A percentile compares a stretch with the other conserved stretches of the same genome.
phyloP scores from a whole-genome alignment of 2,797 vertebrate species.

The Rhabdophis nuchalis region DNA sequence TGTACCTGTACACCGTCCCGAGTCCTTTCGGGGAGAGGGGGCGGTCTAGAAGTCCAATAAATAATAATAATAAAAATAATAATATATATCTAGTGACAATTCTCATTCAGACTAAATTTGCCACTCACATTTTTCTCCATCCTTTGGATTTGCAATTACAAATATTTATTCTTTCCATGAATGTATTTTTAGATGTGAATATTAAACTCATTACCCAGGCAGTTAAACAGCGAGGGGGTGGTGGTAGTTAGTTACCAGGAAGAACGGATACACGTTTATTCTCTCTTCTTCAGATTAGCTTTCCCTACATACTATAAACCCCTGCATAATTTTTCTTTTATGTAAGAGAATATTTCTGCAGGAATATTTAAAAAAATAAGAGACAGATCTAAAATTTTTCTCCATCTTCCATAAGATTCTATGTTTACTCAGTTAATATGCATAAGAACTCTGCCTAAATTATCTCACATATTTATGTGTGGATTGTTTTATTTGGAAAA shows the following conservation, averaged over 20 bases:
- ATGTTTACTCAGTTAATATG: not conserved
- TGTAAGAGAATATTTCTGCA: not conserved
- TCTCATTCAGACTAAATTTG: not conserved
- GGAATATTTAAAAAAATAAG: not conserved
- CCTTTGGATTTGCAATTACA: not conserved
- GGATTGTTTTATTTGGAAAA: slow-evolving; percentile 3
- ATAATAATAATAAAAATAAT: no score
- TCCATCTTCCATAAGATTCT: not conserved
- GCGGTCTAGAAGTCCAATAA: no score
- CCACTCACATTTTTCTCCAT: not conserved
- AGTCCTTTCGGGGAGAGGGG: no score
- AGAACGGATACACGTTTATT: not conserved
- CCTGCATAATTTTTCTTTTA: not conserved
- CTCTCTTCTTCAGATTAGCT: not conserved
- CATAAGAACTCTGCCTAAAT: not conserved
- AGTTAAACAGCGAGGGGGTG: not conserved
- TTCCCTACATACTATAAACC: not conserved
- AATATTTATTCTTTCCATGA: not conserved
- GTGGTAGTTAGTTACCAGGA: not conserved
- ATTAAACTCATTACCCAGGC: not conserved
- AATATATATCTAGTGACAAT: no score
- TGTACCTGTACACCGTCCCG: no score
- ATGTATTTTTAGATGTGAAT: not conserved
- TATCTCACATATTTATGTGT: not conserved
- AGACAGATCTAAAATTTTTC: not conserved